phyloP scores from a whole-genome alignment of 2,888 invertebrate species.

The Epinotia brunnichana region DNA sequence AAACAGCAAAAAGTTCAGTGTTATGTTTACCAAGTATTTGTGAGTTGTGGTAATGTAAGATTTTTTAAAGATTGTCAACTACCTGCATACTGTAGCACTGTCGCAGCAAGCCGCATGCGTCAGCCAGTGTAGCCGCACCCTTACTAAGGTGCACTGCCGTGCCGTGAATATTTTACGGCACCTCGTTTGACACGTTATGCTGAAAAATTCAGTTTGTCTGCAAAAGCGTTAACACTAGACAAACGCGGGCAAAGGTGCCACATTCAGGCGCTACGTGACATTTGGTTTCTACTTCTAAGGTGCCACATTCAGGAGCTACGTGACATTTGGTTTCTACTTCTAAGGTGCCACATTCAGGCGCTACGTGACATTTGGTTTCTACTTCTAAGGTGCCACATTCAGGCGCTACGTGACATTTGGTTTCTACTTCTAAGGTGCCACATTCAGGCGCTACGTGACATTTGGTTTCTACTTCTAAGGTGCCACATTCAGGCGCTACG shows the following conservation, averaged over 20 bases:
- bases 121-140: background rate
- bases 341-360: background rate
- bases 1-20: no score
- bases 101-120: background rate
- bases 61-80: background rate
- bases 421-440: background rate
- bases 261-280: background rate
- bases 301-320: background rate
- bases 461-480: background rate
- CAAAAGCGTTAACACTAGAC: background rate
- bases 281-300: background rate
- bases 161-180: slow-evolving; percentile 14
- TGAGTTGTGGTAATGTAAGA: no score
- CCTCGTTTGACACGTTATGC: slow-evolving; percentile 17
- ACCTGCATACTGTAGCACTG: background rate
- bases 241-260: background rate
- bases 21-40: no score
- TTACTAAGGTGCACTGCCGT: slow-evolving; percentile 16
- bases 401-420: background rate
- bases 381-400: background rate
- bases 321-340: background rate
- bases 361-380: background rate
- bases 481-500: background rate
- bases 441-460: background rate
- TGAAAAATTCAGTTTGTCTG: slow-evolving; percentile 19